Conservation (phyloP, 2,797 vertebrate genomes). For the Sylvilagus floridanus region DNA sequence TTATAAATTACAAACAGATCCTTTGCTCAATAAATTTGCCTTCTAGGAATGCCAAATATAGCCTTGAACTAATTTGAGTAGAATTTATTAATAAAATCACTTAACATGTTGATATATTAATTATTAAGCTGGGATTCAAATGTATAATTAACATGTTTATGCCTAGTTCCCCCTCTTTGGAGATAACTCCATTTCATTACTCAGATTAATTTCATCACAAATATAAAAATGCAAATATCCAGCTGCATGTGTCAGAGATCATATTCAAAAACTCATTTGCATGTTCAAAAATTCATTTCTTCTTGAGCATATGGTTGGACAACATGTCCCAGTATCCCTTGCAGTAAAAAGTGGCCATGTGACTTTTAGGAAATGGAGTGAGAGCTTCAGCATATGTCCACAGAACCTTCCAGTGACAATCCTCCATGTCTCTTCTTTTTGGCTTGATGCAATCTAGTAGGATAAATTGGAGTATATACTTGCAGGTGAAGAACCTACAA, state of each 20-base stretch:
- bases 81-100: constrained; percentile 65
- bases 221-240: constrained; percentile 31
- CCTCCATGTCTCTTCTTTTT: neutral
- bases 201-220: constrained; percentile 53
- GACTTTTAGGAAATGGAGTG: neutral
- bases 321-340: neutral
- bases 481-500: neutral
- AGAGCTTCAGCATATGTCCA: neutral
- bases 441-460: neutral
- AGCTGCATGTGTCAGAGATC: neutral
- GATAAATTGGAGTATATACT: neutral
- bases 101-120: constrained; percentile 60
- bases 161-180: constrained; percentile 7
- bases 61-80: constrained; percentile 62
- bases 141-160: constrained; percentile 49
- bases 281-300: neutral
- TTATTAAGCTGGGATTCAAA: constrained; percentile 63
- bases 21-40: constrained; percentile 59
- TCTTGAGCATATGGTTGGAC: neutral
- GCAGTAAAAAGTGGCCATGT: neutral
- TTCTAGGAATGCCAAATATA: constrained; percentile 48
- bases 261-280: neutral
- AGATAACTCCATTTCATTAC: constrained; percentile 18
- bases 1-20: constrained; percentile 60
- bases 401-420: neutral